Evolutionary conservation across 30 jellyfish, hydroid and myxozoan species (phyloP), one percentile per base, ranked within the genome.

Genomic region (Mastigias papua): DNA sequence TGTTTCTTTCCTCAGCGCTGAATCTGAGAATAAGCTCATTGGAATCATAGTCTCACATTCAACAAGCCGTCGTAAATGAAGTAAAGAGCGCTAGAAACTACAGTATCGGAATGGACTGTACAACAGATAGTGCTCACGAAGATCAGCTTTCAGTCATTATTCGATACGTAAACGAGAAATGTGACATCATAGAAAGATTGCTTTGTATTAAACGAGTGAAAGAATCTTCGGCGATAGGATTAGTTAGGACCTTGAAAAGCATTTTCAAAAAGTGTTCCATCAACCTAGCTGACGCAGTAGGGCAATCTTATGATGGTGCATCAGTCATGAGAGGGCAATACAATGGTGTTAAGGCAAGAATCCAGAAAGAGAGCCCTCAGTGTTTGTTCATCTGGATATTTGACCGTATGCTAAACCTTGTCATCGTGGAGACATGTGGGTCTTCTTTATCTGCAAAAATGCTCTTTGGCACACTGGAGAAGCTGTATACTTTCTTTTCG

Each of bases 371-470:
- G 48, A 64, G 70, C 54, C 90, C 95, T 31, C 82, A 86, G 69
- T 86, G 82, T 42, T 73, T 86, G 81, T 72, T 70, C 72, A 84
- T 86, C 1, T 86, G 75, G 94, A 86, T 83, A 34, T 86, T 73
- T 46, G 89, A 74, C 69, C 95, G 75, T 63, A 79, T 86, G 54
- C 64, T 86, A 22, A 76, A 86, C 79, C 90, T 86, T 21, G 90
- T 86, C 48, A 86, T 86, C 66, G 62, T 86, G 95, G 95, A 86
- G 73, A 90, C 86, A 11, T 86, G 90, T 46, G 78, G 89, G 25
- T 86, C 90, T 31, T 76, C 78, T 21, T 33, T 86, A 33, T 57
- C 90, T 4, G 85, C 90, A 11, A 68, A 54, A 70, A 32, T 29
- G 25, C 76, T 75, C 57, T 86, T 86, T 75, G 89, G 89, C 0